Base-by-base conservation (phyloP, 2,113 vertebrate genomes). In the Boulengeromyrus knoepffleri region DNA sequence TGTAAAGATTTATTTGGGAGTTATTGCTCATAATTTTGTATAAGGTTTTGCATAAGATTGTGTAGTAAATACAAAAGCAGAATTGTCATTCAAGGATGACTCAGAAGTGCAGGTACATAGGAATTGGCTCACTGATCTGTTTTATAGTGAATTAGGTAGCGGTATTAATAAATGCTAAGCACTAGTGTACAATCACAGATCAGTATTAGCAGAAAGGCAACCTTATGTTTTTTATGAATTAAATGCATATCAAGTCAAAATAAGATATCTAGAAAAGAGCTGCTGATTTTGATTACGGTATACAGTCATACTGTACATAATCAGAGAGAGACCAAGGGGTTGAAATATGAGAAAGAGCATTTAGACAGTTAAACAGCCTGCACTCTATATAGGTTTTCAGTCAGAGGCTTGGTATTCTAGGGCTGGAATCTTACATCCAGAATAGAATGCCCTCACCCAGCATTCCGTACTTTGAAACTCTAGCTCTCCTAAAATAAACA, bases 401-500 rank as follows among this genome's bases (percentile, higher is more conserved):
- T 92, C 93, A 93, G 92, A 91, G 91, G 93, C 92, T 90, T 93
- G 95, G 94, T 93, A 95, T 95, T 94, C 93, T 92, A 91, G 92
- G 91, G 91, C 92, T 93, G 94, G 94, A 94, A 94, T 94, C 91
- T 93, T 92, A 92, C 94, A 92, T 93, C 94, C 94, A 95, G 94
- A 95, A 95, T 94, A 96, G 95, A 96, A 94, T 94, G 94, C 94
- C 95, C 95, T 93, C 95, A 77, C 94, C 95, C 91, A 89, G 92
- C 94, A 96, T 96, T 96, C 96, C 94, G 93, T 91, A 91, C 92
- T 93, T 90, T 93, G 90, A 93, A 88, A 89, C 85, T 66, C 62
- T 86, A 89, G 93, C 91, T 88, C 91, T 95, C 95, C 96, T 94
- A 96, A 96, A 96, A 96, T 96, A 96, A 95, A 95, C 94, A 95